Percentiles rank a stretch among this genome's conserved stretches.
These are phyloP conservation scores for Macrotrachela quadricornifera DNA, from an alignment of 1,140 invertebrate genomes.

Conservation along the genomic window DNA sequence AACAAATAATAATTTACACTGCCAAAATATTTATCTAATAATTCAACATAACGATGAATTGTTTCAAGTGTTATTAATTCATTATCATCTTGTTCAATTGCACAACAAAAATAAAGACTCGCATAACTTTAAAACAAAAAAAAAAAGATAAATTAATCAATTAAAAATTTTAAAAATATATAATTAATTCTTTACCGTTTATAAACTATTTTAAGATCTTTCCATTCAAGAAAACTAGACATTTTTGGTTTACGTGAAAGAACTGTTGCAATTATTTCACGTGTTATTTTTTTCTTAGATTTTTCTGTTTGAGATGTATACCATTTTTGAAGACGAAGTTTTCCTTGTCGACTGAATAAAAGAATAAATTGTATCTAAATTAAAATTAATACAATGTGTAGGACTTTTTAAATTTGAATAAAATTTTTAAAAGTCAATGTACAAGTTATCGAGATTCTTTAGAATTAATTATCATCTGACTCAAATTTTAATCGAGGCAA, in stretches of 20 bases:
- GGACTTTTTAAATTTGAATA: too few relatives aligned
- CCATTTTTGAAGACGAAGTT: constrained; percentile 92
- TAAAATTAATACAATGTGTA: too few relatives aligned
- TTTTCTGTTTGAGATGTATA: constrained; percentile 44
- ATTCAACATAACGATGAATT: constrained; percentile 92
- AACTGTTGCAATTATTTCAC: constrained; percentile 86
- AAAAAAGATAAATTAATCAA: constrained; percentile 1
- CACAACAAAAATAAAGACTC: constrained; percentile 96
- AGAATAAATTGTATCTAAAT: constrained; percentile 96
- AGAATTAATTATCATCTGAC: too few relatives aligned
- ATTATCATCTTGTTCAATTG: constrained; percentile 91
- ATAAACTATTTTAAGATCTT: constrained; percentile 95
- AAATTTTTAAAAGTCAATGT: too few relatives aligned
- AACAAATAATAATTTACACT: constrained; percentile 54
- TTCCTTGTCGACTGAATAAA: constrained; percentile 95
- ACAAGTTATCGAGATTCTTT: too few relatives aligned
- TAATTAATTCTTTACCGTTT: constrained; percentile 68
- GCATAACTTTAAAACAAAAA: constrained; percentile 60
- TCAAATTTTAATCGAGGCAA: too few relatives aligned
- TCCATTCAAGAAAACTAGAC: constrained; percentile 97
- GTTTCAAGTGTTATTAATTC: constrained; percentile 85
- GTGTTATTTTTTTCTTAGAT: constrained; percentile 87
- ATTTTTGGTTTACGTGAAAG: constrained; percentile 95
- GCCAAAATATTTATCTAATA: constrained; percentile 98
- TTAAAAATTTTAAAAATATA: background rate